Evolutionary conservation across 2,797 vertebrate species (phyloP), one percentile per base, ranked within the genome.

Genomic region (Jordanella pulchra): DNA sequence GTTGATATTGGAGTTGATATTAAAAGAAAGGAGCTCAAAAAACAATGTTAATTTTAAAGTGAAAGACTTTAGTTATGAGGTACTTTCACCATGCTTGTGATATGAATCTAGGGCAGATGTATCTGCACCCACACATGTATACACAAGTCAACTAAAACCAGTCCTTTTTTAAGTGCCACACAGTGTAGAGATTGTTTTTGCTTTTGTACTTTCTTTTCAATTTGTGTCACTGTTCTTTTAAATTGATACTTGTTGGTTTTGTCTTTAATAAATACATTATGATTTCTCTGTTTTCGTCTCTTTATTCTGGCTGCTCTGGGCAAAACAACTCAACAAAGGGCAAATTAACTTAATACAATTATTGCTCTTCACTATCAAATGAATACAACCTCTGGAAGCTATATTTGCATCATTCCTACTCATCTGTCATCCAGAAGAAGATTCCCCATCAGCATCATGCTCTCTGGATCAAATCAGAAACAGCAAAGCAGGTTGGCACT

Each of bases 391-490:
- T 71, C 63, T 28, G 72, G 86, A 67, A 72, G 1, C 54, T 51
- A 84, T 74, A 89, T 84, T 63, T 67, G 77, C 84, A 86, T 87
- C 83, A 48, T 68, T 42, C 69, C 69, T 76, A 72, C 65, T 76
- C 74, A 73, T 84, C 74, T 83, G 67, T 73, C 69, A 56, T 81
- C 65, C 44, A 65, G 71, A 80, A 51, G 45, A 65, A 79, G 75
- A 77, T 18, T n/a, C 48, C 53, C 69, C 73, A 77, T 84, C 83
- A 80, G 81, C 86, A 89, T 89, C 86, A 84, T 79, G 63, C 80
- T 85, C 77, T 79, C 75, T 71, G 83, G 84, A 93, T 92, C 85
- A 91, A 91, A 90, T 90, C 87, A 88, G 85, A 89, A 86, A 88
- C 77, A 71, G 83, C 58, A 7, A 80, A 84, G 70, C 79, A 82